Conservation (phyloP, 2,113 vertebrate species). For the Varanus salvator region DNA sequence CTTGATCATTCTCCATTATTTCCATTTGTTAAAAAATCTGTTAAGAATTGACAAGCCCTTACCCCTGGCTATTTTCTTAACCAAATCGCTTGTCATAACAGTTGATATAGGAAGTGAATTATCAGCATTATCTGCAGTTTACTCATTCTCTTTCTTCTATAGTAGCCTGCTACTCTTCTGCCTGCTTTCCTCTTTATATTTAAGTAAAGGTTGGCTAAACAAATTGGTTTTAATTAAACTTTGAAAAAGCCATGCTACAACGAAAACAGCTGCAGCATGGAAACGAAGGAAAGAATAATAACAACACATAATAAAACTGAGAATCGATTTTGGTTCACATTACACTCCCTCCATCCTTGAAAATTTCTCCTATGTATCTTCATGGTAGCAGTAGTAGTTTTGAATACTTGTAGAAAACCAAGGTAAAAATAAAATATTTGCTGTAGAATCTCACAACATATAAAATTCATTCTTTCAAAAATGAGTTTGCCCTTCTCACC, state of each 20-base stretch:
- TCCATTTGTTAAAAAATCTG: too few species aligned
- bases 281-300: background rate
- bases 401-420: background rate
- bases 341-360: background rate
- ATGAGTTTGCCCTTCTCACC: background rate
- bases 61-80: background rate
- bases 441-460: background rate
- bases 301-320: background rate
- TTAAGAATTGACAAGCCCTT: background rate
- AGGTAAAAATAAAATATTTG: background rate
- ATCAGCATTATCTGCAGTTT: rapidly evolving
- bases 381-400: background rate
- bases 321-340: background rate
- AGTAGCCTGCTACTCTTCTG: rapidly evolving
- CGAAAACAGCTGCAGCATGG: rapidly evolving
- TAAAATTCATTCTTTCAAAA: background rate
- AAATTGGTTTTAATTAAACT: too few species aligned
- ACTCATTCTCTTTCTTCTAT: rapidly evolving
- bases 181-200: background rate
- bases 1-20: background rate
- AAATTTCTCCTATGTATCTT: background rate
- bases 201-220: rapidly evolving
- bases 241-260: background rate
- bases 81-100: background rate
- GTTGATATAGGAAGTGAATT: background rate